Evolutionary conservation across 35 echinoderm and acorn worm genomes (phyloP), one percentile per base, ranked within the genome.

Genomic region (Ptychodera flava): DNA sequence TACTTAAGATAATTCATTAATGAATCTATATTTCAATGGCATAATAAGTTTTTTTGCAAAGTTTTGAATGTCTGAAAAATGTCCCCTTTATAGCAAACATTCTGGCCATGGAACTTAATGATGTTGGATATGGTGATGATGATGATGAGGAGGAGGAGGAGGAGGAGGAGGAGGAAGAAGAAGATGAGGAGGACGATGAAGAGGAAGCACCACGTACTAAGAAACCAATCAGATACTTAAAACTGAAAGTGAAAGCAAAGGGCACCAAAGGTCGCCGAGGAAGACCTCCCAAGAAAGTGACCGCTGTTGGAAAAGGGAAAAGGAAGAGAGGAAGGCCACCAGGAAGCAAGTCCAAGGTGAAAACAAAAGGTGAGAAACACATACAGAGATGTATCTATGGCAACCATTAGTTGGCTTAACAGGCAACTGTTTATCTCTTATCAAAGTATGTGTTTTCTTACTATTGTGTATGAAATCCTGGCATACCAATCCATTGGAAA

Each of bases 241-340:
- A 75, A 28, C 87, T 87, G 77, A 80, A 90, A 88, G 85, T 86
- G 33, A 94, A 90, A 78, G 76, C 27, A 30, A 89, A 88, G 35
- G 77, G 79, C 30, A 82, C 28, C 31, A 88, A 89, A 80, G 31
- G 75, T 36, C 78, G 81, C 31, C 27, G 78, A 30, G 81, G 0
- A 28, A 93, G 89, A 35, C 22, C 45, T 64, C 45, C 45, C 22
- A 6, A 64, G 6, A 64, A 64, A 64, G 6, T 22, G 6, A 64
- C 45, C 6, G 6, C 22, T 6, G 45, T 64, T 64, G 6, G 22
- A 22, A 64, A 64, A 22, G 45, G 45, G 45, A 64, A 64, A 64
- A 6, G 45, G 45, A 64, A 64, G 22, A 6, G 45, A 64, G 45
- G 45, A 12, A 6, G 45, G 6, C 45, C 45, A 12, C 6, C 45